These are phyloP conservation scores for Cydia pomonella DNA, from an alignment of 1,140 invertebrate genomes.

Conservation along the genomic window DNA sequence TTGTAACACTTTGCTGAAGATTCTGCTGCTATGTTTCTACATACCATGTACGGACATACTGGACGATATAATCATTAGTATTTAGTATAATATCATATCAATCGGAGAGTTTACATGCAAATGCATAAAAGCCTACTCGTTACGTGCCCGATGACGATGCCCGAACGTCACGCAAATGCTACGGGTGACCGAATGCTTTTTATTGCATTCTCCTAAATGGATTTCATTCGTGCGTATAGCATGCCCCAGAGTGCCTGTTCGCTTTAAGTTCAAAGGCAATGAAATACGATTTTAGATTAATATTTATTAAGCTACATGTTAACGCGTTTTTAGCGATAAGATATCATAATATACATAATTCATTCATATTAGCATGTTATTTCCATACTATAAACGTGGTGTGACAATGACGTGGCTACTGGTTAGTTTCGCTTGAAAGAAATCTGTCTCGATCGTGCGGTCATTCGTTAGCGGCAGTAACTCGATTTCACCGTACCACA, in stretches of 20 bases:
- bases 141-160: no score
- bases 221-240: not conserved
- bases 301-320: no score
- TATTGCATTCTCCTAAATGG: not conserved
- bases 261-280: no score
- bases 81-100: no score
- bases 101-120: no score
- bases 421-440: not conserved
- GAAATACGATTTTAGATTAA: no score
- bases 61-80: no score
- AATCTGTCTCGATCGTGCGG: constrained; percentile 1
- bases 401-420: not conserved
- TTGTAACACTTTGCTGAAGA: no score
- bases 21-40: no score
- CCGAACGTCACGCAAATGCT: not conserved
- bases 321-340: no score
- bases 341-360: not conserved
- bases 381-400: not conserved
- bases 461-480: not conserved
- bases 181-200: not conserved
- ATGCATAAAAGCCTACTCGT: no score
- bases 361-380: not conserved
- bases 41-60: no score
- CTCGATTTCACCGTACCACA: constrained; percentile 6
- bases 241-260: not conserved